Evolutionary conservation across 2,113 vertebrate species (phyloP).

Genomic region (Cardinalis cardinalis): DNA sequence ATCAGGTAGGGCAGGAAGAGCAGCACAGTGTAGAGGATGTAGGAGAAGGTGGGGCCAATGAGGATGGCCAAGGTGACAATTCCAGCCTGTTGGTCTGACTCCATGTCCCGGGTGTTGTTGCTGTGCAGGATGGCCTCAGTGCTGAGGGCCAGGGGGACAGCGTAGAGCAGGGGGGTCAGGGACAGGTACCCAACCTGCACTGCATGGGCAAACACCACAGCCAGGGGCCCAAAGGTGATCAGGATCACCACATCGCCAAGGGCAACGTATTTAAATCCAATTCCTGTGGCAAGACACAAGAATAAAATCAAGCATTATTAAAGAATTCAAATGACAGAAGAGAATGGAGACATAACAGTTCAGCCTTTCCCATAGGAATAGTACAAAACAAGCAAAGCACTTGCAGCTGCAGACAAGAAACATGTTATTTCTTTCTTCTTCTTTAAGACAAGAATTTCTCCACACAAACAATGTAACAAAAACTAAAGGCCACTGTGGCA

Average conservation of each 20-base stretch:
- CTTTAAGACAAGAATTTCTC: neutral
- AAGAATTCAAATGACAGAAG: neutral
- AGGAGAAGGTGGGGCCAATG: slow-evolving; percentile 88
- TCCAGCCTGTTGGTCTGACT: slow-evolving; percentile 91
- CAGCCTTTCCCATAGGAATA: neutral
- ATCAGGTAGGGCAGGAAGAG: slow-evolving; percentile 92
- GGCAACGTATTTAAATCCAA: slow-evolving; percentile 95
- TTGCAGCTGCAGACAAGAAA: neutral
- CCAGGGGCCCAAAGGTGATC: slow-evolving; percentile 95
- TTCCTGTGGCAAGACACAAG: slow-evolving; percentile 75
- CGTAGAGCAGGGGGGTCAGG: slow-evolving; percentile 88
- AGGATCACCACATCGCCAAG: slow-evolving; percentile 95
- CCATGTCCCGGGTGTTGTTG: slow-evolving; percentile 98
- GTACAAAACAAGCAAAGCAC: rapidly evolving
- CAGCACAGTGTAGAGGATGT: slow-evolving; percentile 88
- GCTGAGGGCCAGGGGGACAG: slow-evolving; percentile 90
- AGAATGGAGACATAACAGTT: neutral
- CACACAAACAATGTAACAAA: neutral
- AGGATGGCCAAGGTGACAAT: slow-evolving; percentile 97
- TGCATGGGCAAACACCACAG: slow-evolving; percentile 94
- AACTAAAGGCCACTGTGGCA: neutral
- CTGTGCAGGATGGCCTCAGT: slow-evolving; percentile 97
- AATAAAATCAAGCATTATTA: neutral
- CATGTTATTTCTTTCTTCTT: neutral
- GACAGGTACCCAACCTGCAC: slow-evolving; percentile 95